Evolutionary conservation across 2,888 invertebrate species (phyloP).

Genomic region (Papilio protenor): DNA sequence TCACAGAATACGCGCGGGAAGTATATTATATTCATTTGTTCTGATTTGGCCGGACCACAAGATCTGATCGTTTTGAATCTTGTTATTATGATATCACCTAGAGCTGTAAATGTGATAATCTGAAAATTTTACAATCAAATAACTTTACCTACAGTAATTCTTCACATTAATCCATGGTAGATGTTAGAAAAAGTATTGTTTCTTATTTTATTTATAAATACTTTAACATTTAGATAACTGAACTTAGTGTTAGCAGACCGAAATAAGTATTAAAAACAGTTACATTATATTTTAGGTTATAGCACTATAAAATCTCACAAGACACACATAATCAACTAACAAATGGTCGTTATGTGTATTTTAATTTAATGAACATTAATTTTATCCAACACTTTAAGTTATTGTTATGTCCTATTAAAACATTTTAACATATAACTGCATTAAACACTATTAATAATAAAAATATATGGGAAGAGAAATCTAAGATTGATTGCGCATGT

Average conservation of each 20-base stretch:
- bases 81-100: not conserved
- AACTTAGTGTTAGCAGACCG: not conserved
- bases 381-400: slow-evolving; percentile 16
- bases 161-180: not conserved
- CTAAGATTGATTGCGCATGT: slow-evolving; percentile 56
- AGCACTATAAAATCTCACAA: slow-evolving; percentile 16
- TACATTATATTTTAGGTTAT: slow-evolving; percentile 53
- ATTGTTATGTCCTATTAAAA: not conserved
- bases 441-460: slow-evolving; percentile 55
- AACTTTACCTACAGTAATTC: not conserved
- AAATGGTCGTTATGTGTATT: not conserved
- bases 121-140: not conserved
- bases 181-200: not conserved
- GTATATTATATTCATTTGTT: not conserved
- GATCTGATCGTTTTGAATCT: not conserved
- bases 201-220: not conserved
- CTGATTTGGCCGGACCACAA: not conserved
- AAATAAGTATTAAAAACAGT: slow-evolving; percentile 49
- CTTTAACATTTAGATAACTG: not conserved
- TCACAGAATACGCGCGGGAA: not conserved
- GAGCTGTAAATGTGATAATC: not conserved
- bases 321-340: not conserved
- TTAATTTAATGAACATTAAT: not conserved
- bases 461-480: slow-evolving; percentile 56
- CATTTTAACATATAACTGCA: slow-evolving; percentile 15